Evolutionary conservation across 92 coral and sea anemone species (phyloP), one percentile per base, ranked within the genome.

Genomic region (Porites divaricata): DNA sequence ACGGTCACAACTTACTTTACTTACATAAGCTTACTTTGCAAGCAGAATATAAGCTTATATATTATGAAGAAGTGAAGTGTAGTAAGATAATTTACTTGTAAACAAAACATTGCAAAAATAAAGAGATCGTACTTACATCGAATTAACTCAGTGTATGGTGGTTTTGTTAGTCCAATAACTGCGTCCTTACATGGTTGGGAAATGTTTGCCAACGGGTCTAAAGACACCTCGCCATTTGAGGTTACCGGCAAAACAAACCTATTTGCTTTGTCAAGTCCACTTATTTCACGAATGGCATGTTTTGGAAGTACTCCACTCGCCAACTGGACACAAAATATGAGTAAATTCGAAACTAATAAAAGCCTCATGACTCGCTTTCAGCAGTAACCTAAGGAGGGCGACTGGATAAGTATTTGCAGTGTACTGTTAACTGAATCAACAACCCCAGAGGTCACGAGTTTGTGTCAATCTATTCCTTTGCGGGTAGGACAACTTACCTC

Each of bases 211-310:
- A 9, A 22, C 17, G 14, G 28, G 1, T 41, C 17, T 2, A 58
- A 14, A 45, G 13, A 35, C 45, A 35, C 45, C 10, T 63, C n/a
- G 8, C 85, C 85, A 54, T 52, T 52, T 1, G 25, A 6, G 14
- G 17, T 22, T 7, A 15, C 5, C 7, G 85, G 49, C 6, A 72
- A 54, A 10, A 8, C 67, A 28, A 23, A 69, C 10, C 52, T 67
- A 23, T 69, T 54, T 8, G 67, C 52, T 6, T 54, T 54, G 70
- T 68, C 23, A 50, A 80, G 41, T 16, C 85, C 85, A 7, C n/a
- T 80, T 14, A 80, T 49, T 11, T 70, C 85, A 12, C 76, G 85
- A 80, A 80, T 63, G 13, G 85, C 52, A 22, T 51, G 45, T 35
- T 35, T 54, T n/a, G 73, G 65, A 10, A 53, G 66, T 14, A 80